Base-by-base conservation (phyloP, 1,140 invertebrate genomes). In the Drosophila pseudoobscura region DNA sequence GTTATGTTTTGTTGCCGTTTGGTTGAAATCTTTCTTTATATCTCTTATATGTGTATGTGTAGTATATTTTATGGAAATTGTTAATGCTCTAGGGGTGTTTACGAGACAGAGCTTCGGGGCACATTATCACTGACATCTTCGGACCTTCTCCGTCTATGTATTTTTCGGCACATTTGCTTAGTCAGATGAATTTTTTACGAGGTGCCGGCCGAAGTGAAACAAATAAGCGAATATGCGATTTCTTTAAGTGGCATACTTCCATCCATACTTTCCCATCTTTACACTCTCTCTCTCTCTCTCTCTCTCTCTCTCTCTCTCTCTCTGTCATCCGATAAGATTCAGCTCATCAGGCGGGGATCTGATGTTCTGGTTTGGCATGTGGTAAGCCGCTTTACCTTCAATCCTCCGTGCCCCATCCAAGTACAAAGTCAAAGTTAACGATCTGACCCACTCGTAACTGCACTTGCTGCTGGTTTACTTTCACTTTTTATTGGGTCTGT, bases 401-500 rank as follows among this genome's bases (percentile, higher is more conserved):
- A 75, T 75, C 72, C 54, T 61, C 17, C 26, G 47, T 55, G 70
- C 11, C 35, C 13, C 35, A 39, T 13, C 11, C 3, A 9, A 22
- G 44, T 22, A 47, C 60, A 59, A 59, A 66, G 71, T 66, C 71
- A 64, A 65, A 75, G 70, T 75, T 65, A 75, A 74, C 71, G 54
- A 75, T 75, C 71, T 75, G 72, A 75, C 61, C 71, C 61, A 66
- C 47, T 75, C 50, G 71, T 75, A 75, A 75, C 75, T 66, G 54
- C 72, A 75, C 50, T 75, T 74, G 57, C 69, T 45, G 29, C 29
- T 31, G 29, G 7, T 43, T 29, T 45, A 26, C 35, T 84, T 84
- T 84, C 80, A 59, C 80, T 84, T 76, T 69, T 73, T n/a, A 15
- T 54, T 22, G 31, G 41, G 22, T 20, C 51, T 20, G 20, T n/a